These are phyloP conservation scores for Aeoliscus strigatus DNA, from an alignment of 2,797 vertebrate species.

Conservation along the genomic window DNA sequence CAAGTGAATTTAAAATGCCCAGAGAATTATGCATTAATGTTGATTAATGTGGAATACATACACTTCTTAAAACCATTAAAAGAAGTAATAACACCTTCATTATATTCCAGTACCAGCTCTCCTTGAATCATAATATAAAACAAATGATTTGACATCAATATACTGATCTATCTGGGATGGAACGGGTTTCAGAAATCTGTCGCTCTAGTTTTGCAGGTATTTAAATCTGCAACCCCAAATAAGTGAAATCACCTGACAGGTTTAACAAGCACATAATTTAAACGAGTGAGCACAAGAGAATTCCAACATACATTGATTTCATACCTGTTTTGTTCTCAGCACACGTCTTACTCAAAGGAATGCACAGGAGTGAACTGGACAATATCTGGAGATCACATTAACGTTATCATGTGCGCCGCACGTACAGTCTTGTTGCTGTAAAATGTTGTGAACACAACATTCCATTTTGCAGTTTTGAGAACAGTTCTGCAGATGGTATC, in stretches of 20 bases:
- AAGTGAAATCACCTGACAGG: too few species aligned
- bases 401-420: conserved; percentile 61
- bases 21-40: conserved; percentile 22
- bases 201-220: conserved; percentile 27
- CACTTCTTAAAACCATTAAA: conserved; percentile 15
- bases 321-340: conserved; percentile 21
- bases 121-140: conserved; percentile 57
- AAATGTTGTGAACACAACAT: conserved; percentile 25
- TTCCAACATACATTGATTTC: conserved; percentile 49
- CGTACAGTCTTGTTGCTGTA: conserved; percentile 26
- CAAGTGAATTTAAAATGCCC: conserved; percentile 29
- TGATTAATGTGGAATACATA: conserved; percentile 22
- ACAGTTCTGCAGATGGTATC: too few species aligned
- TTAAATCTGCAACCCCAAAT: too few species aligned
- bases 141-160: conserved; percentile 67
- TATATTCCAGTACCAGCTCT: conserved; percentile 36
- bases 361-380: conserved; percentile 50
- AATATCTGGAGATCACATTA: conserved; percentile 56
- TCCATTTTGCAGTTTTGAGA: conserved; percentile 26
- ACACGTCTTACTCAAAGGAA: conserved; percentile 39
- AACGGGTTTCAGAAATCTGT: conserved; percentile 28
- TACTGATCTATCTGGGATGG: conserved; percentile 37
- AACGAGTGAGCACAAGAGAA: conserved; percentile 60
- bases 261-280: conserved; percentile 59
- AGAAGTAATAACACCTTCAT: conserved; percentile 25